Conservation (phyloP, 2,888 invertebrate genomes). For the Eustalomyia histrio region DNA sequence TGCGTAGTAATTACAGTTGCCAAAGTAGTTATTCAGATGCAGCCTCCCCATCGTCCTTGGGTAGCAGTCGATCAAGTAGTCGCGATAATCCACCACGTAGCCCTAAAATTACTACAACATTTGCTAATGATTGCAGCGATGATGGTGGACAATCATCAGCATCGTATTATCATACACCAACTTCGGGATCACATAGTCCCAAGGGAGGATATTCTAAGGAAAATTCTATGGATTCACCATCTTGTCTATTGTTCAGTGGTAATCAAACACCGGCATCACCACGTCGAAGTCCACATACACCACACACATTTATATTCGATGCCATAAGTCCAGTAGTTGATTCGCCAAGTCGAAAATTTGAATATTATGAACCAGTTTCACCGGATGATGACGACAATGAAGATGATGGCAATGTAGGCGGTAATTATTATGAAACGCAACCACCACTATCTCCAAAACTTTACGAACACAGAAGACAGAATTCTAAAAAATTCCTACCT, state of each 20-base stretch:
- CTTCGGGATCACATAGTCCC: constrained; percentile 72
- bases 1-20: constrained; percentile 68
- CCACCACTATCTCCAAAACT: constrained; percentile 68
- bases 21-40: constrained; percentile 68
- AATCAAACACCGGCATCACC: constrained; percentile 69
- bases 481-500: constrained; percentile 70
- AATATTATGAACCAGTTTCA: constrained; percentile 78
- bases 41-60: constrained; percentile 41
- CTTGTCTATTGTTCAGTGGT: constrained; percentile 63
- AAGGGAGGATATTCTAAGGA: constrained; percentile 69
- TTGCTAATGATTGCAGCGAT: constrained; percentile 74
- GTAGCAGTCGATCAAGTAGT: constrained; percentile 59
- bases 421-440: constrained; percentile 70
- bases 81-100: constrained; percentile 76
- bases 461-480: constrained; percentile 70
- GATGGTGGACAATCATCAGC: constrained; percentile 72
- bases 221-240: constrained; percentile 72
- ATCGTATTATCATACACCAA: constrained; percentile 77
- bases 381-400: constrained; percentile 73
- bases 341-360: constrained; percentile 73
- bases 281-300: constrained; percentile 81
- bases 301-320: constrained; percentile 83
- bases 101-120: constrained; percentile 79
- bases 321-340: constrained; percentile 76
- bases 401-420: constrained; percentile 14